Conservation (phyloP, 2,797 vertebrate species). For the Capromys pilorides region DNA sequence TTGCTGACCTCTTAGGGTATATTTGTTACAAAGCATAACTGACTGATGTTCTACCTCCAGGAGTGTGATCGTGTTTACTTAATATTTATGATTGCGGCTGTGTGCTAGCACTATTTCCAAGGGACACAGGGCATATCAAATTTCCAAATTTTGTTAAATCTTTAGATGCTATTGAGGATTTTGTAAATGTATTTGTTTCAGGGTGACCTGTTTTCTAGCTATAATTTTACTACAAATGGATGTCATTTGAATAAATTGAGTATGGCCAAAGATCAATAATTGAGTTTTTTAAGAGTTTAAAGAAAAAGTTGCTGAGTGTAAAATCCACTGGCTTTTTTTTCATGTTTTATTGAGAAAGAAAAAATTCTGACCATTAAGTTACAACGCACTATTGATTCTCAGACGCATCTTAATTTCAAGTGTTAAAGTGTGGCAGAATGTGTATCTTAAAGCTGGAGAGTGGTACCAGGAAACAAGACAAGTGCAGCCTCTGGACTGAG, state of each 20-base stretch:
- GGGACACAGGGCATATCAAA: neutral
- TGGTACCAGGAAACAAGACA: neutral
- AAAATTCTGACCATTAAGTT: neutral
- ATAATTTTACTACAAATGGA: conserved; percentile 87
- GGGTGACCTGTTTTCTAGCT: conserved; percentile 86
- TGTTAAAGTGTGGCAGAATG: neutral
- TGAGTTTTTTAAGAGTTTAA: conserved; percentile 85
- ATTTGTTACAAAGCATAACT: neutral
- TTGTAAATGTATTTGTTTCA: conserved; percentile 89
- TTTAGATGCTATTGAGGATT: conserved; percentile 71
- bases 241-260: conserved; percentile 89
- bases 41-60: neutral
- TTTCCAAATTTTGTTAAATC: neutral
- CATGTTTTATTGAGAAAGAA: conserved; percentile 29
- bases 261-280: conserved; percentile 89
- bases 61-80: neutral
- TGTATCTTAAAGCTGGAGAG: neutral
- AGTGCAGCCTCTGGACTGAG: neutral
- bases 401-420: neutral
- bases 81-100: neutral
- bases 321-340: neutral
- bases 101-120: neutral
- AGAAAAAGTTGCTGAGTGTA: neutral
- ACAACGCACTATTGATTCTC: neutral
- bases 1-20: neutral